A percentile compares a stretch with the other conserved stretches of the same genome.
Conservation (phyloP, 2,797 vertebrate species). For the Tokudaia muenninki region DNA sequence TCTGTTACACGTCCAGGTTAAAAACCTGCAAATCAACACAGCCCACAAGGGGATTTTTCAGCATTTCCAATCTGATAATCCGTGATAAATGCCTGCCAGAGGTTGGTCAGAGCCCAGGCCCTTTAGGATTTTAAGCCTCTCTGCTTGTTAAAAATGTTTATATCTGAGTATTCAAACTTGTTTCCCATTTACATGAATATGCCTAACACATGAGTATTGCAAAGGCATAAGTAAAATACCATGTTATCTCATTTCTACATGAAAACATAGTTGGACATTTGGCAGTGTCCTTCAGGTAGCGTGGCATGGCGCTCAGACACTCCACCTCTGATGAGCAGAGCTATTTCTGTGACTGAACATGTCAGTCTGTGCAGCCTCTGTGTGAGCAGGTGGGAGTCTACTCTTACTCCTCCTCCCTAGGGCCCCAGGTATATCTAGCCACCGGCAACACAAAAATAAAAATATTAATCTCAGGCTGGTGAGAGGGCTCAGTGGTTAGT, state of each 20-base stretch:
- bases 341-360: neutral
- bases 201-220: neutral
- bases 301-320: no score
- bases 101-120: constrained; percentile 41
- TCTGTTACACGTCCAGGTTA: constrained; percentile 83
- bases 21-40: constrained; percentile 80
- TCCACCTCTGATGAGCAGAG: neutral
- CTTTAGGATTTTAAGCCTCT: constrained; percentile 61
- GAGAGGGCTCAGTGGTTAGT: neutral
- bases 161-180: constrained; percentile 31
- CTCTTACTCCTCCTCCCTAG: neutral
- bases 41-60: constrained; percentile 73
- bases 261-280: neutral
- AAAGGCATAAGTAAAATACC: neutral
- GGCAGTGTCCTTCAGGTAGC: neutral
- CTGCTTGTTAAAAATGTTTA: constrained; percentile 70
- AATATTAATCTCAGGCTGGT: neutral
- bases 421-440: neutral
- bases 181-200: constrained; percentile 27
- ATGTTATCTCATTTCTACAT: neutral
- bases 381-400: neutral
- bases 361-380: neutral
- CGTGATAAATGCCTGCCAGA: constrained; percentile 70
- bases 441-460: neutral
- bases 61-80: constrained; percentile 74